Percentiles rank a stretch among this genome's conserved stretches.
These are phyloP conservation scores for Paracentrotus lividus DNA, from an alignment of 53 echinoderm and acorn worm genomes.

Conservation along the genomic window DNA sequence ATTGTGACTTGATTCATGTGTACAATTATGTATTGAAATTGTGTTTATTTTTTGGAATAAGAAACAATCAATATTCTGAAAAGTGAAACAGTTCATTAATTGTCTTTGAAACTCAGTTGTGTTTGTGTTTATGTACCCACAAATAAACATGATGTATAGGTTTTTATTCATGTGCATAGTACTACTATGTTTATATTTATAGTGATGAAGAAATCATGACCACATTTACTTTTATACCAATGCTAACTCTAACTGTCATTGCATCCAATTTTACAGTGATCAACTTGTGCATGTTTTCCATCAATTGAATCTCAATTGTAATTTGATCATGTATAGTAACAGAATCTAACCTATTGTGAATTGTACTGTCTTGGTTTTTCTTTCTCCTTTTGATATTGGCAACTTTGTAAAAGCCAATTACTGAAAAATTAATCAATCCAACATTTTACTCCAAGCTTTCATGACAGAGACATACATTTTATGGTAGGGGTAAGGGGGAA, in stretches of 20 bases:
- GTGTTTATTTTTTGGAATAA: background rate
- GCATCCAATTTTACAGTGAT: background rate
- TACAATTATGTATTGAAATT: background rate
- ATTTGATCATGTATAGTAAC: background rate
- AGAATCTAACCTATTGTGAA: background rate
- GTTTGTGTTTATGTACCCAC: background rate
- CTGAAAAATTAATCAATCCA: no score
- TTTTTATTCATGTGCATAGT: background rate
- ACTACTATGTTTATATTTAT: background rate
- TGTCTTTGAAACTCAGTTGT: background rate
- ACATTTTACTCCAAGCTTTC: no score
- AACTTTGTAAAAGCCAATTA: background rate
- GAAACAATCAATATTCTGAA: background rate
- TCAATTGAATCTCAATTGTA: background rate
- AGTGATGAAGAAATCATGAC: background rate
- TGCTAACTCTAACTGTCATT: no score
- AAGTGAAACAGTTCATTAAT: background rate
- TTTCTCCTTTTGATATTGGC: background rate
- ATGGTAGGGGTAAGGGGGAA: no score
- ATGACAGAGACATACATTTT: no score
- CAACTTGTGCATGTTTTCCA: background rate
- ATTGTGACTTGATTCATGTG: background rate
- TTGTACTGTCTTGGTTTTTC: background rate
- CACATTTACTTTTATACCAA: no score
- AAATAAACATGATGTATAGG: background rate